Conservation (phyloP, 2,797 vertebrate genomes). For the Propithecus perrieri region DNA sequence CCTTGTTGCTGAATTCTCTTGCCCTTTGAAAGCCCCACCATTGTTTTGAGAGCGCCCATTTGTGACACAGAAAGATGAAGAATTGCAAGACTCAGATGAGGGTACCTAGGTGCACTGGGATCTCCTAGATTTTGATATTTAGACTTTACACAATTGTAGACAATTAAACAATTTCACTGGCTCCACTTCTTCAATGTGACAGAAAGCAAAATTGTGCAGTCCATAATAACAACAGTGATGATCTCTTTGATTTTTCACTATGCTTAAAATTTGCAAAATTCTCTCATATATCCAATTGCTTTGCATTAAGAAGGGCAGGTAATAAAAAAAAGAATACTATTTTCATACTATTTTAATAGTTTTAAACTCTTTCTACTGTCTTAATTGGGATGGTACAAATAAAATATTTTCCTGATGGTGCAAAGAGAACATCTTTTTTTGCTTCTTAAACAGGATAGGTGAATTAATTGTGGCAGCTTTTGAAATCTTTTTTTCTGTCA, state of each 20-base stretch:
- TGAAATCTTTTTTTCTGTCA: not conserved
- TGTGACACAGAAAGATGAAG: not conserved
- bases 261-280: slow-evolving; percentile 19
- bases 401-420: not conserved
- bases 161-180: not conserved
- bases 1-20: not conserved
- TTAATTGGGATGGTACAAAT: not conserved
- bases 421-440: not conserved
- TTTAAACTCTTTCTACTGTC: not conserved
- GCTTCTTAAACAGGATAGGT: not conserved
- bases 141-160: not conserved
- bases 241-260: not conserved
- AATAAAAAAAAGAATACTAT: no score
- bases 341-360: not conserved
- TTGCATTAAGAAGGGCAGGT: not conserved
- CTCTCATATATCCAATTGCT: not conserved
- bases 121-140: not conserved
- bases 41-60: not conserved
- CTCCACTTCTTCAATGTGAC: not conserved
- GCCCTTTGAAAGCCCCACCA: not conserved
- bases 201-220: not conserved
- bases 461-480: not conserved
- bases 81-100: not conserved
- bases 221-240: not conserved
- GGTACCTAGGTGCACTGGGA: not conserved